Base-by-base conservation (phyloP, 2,888 invertebrate genomes). In the Perdita meconis region DNA sequence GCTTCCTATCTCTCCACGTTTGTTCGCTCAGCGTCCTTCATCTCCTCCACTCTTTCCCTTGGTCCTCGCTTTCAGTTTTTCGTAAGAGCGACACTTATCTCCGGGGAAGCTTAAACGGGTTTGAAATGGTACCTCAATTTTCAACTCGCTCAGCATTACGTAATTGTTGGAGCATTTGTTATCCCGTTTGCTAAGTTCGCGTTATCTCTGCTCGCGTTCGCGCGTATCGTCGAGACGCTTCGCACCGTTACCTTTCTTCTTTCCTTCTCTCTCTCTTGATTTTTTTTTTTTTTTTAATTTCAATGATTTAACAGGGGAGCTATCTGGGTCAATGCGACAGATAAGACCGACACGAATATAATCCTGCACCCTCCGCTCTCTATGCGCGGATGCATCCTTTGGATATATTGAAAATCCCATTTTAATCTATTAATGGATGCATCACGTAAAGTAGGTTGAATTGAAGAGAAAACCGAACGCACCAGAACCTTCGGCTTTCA, bases 401-500 rank as follows among this genome's bases (percentile, higher is more conserved):
- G 16, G 16, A 38, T 3, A 38, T 24, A 10, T 0, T 19, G 16
- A 2, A 44, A 26, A 30, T 30, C 16, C 30, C 59, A 30, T 30
- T 60, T 60, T 60, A 60, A 60, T 60, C 59, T 44, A 60, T 60
- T 60, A 60, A 60, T 60, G 59, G 59, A 60, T 44, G 44, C 42
- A 19, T 60, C 59, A 10, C 30, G 12, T 12, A 13, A 60, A 44
- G 59, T 60, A 60, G 59, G 59, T 60, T 60, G 42, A 44, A 60
- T 44, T 19, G 30, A 44, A 44, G 1, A 13, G 19, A 5, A 47
- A 47, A 10, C 47, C 10, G 47, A 22, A 47, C 22, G 22, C 16
- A 19, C 2, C 10, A 19, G 19, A 47, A 47, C 10, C 12, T n/a
- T 30, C n/a, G n/a, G n/a, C 30, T 26, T 53, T 53, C 51, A 26